Evolutionary conservation across 30 jellyfish, hydroid and myxozoan species (phyloP), one percentile per base, ranked within the genome.

Genomic region (Chironex yamaguchii): DNA sequence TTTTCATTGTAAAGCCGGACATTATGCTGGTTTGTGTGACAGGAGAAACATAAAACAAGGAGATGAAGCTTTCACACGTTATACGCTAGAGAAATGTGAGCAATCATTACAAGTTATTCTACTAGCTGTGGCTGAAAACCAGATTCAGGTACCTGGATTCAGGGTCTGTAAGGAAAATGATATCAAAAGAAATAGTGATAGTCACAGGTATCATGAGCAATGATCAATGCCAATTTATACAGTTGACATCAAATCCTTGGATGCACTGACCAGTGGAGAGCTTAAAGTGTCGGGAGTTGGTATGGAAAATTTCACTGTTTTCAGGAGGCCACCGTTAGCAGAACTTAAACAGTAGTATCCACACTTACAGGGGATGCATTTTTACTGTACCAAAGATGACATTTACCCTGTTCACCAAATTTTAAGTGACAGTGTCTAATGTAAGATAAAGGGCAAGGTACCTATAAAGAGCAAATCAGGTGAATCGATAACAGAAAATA

Each of bases 241-340:
- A 35, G 36, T 75, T 13, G 77, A 6, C 13, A 34, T 75, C 3
- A 51, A 75, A 62, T 75, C 88, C 25, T 26, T 75, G 0, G 88
- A 75, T 14, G 27, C n/a, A 58, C 51, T 49, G 53, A 62, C 88
- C 12, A 62, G 88, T 36, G 94, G 73, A 73, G 62, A 58, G 28
- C 32, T 84, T 52, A 88, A 84, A 71, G 76, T 71, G 6, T 52
- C 88, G 62, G 88, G 94, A 52, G 67, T 84, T 62, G 83, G 73
- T 29, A 9, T 84, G 76, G 62, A 26, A 36, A 78, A 71, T 36
- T 84, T 84, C 27, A 70, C 94, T 67, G 62, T 87, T 31, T 24
- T 84, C 23, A 53, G 35, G 48, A 84, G 94, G 36, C 94, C 88
- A 84, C 13, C 62, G n/a, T n/a, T n/a, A n/a, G n/a, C n/a, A n/a